Conservation (phyloP, 1,140 invertebrate genomes). For the Drosophila burlai region DNA sequence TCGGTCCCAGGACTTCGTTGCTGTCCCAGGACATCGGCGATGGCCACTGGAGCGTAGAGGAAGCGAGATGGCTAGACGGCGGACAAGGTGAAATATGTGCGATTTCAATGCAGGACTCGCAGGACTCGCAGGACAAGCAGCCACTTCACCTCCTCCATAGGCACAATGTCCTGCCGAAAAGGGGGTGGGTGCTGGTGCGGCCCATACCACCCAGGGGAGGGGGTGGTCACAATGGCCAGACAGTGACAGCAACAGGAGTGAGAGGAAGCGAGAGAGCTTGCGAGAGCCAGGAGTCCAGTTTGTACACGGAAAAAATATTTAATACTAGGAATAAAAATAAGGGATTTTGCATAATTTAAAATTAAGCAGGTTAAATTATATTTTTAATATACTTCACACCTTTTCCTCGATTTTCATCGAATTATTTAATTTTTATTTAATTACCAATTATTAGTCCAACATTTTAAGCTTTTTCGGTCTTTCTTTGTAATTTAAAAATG, state of each 20-base stretch:
- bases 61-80: constrained; percentile 7
- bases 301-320: not conserved
- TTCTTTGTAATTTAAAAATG: no score
- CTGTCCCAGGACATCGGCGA: constrained; percentile 12
- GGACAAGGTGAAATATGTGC: constrained; percentile 47
- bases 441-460: no score
- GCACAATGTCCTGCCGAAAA: constrained; percentile 17
- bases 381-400: no score
- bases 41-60: constrained; percentile 17
- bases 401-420: no score
- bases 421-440: no score
- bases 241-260: not conserved
- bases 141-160: constrained; percentile 25
- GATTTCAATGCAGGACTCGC: constrained; percentile 33
- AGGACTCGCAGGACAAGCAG: constrained; percentile 26
- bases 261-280: constrained; percentile 21
- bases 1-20: constrained; percentile 26
- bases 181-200: constrained; percentile 10
- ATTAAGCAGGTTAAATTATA: no score
- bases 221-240: constrained; percentile 7
- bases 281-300: constrained; percentile 16
- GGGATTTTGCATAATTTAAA: no score
- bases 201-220: not conserved
- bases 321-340: no score
- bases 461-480: no score